phyloP scores from a whole-genome alignment of 1,140 invertebrate species.

The Megalopta genalis region DNA sequence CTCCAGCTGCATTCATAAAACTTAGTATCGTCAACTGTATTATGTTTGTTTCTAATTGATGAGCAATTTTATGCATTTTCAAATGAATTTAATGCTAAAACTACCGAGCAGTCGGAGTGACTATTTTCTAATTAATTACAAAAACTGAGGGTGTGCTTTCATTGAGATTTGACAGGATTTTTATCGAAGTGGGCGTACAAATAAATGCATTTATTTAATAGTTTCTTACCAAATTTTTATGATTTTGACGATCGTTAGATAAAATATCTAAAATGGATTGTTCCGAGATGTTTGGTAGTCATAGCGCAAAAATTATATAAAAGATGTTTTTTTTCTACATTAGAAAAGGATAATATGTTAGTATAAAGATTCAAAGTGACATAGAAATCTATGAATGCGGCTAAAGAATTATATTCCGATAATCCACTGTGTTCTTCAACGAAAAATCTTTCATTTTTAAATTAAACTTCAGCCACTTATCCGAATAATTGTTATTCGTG shows the following conservation, averaged over 20 bases:
- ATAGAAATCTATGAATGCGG: constrained; percentile 72
- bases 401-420: constrained; percentile 57
- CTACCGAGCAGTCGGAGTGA: no score
- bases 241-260: no score
- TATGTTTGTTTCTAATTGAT: neutral
- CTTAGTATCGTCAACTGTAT: constrained; percentile 23
- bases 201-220: no score
- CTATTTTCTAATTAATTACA: no score
- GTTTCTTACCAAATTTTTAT: no score
- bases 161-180: no score
- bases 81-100: neutral
- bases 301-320: no score
- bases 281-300: no score
- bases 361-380: constrained; percentile 23
- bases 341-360: constrained; percentile 14
- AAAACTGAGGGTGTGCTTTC: no score
- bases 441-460: constrained; percentile 34
- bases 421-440: constrained; percentile 59
- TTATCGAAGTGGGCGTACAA: no score
- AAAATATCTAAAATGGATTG: no score
- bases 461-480: constrained; percentile 61
- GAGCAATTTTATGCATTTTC: neutral
- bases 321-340: neutral
- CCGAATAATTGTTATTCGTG: constrained; percentile 70
- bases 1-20: constrained; percentile 71